phyloP scores from a whole-genome alignment of 2,797 vertebrate genomes.

The Brachyrhaphis roseni region DNA sequence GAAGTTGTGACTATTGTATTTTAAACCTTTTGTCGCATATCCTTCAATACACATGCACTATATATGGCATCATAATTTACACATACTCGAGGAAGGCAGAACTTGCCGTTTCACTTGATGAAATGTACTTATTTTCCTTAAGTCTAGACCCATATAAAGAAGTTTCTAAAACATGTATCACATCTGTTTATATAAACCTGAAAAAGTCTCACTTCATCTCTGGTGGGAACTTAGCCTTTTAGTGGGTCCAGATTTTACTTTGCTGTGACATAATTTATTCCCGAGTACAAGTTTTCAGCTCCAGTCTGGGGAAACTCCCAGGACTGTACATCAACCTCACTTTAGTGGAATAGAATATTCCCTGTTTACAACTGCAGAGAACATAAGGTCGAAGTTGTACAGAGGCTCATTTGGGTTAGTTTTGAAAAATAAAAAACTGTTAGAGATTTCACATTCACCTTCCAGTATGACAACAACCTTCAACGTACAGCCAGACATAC shows the following conservation, averaged over 20 bases:
- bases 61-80: neutral
- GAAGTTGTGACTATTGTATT: neutral
- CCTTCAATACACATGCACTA: neutral
- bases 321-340: conserved; percentile 11
- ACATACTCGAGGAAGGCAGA: neutral
- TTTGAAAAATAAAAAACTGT: neutral
- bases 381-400: neutral
- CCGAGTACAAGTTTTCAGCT: conserved; percentile 2
- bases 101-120: neutral
- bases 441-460: neutral
- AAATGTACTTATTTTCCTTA: neutral
- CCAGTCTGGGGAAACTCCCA: conserved; percentile 14
- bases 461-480: neutral
- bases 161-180: neutral
- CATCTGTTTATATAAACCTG: neutral
- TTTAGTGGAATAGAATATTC: neutral
- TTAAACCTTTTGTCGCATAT: neutral
- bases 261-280: neutral
- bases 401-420: neutral
- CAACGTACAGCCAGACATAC: neutral
- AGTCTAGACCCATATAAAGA: neutral
- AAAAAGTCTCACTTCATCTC: neutral
- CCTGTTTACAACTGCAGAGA: neutral
- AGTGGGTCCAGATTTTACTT: neutral
- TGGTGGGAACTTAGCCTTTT: neutral